A percentile compares a stretch with the other conserved stretches of the same genome.
Conservation (phyloP, 2,797 vertebrate genomes). For the Malacoctenus gilli region DNA sequence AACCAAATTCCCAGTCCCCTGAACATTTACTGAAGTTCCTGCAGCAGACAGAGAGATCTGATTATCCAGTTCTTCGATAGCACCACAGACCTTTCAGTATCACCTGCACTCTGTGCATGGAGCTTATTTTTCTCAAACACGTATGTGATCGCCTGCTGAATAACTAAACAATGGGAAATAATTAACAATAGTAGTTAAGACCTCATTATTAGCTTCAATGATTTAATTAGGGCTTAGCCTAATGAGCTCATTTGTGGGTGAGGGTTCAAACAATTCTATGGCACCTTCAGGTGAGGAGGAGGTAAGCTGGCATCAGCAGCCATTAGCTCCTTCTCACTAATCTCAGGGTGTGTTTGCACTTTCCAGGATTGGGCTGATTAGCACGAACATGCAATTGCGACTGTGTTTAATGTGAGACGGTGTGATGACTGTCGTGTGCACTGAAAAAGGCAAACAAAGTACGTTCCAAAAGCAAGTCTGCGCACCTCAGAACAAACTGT, state of each 20-base stretch:
- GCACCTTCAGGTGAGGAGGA: constrained; percentile 32
- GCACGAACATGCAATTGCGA: too few species aligned
- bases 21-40: constrained; percentile 43
- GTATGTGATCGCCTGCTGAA: constrained; percentile 1
- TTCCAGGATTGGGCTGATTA: too few species aligned
- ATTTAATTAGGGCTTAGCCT: constrained; percentile 60
- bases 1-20: constrained; percentile 46
- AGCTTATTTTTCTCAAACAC: constrained; percentile 14
- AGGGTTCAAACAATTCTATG: constrained; percentile 9
- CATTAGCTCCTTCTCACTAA: constrained; percentile 30
- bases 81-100: constrained; percentile 37
- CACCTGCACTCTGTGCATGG: constrained; percentile 8
- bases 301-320: constrained; percentile 10
- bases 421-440: too few species aligned
- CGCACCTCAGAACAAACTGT: too few species aligned
- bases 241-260: constrained; percentile 46
- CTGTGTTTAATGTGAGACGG: too few species aligned
- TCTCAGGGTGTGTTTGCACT: background rate
- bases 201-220: constrained; percentile 60
- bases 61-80: constrained; percentile 49
- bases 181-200: constrained; percentile 56
- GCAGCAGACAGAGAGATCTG: constrained; percentile 53
- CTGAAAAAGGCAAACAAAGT: too few species aligned
- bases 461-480: too few species aligned
- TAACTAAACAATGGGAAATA: constrained; percentile 26